Percentiles rank a stretch among this genome's conserved stretches.
phyloP scores from a whole-genome alignment of 1,140 invertebrate species.

The Lordiphosa stackelbergi region DNA sequence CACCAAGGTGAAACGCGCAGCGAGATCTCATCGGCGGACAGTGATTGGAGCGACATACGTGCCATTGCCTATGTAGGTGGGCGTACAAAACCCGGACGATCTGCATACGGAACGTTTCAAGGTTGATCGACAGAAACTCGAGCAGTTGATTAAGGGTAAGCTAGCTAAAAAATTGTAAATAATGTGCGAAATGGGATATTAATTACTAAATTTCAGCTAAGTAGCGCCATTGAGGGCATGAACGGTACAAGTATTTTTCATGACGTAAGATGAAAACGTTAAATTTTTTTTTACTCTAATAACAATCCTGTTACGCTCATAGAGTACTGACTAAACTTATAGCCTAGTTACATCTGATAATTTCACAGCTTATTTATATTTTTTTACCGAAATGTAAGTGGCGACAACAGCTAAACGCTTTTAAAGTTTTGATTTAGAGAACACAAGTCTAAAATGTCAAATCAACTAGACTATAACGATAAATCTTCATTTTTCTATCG shows the following conservation, averaged over 20 bases:
- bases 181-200: neutral
- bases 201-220: conserved; percentile 35
- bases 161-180: neutral
- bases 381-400: too few species aligned
- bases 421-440: too few species aligned
- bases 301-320: too few species aligned
- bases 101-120: conserved; percentile 91
- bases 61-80: conserved; percentile 79
- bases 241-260: conserved; percentile 76
- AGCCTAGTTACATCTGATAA: too few species aligned
- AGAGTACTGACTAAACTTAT: too few species aligned
- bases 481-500: too few species aligned
- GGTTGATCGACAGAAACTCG: conserved; percentile 93
- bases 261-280: conserved; percentile 53
- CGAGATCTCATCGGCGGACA: conserved; percentile 74
- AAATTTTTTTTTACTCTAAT: too few species aligned
- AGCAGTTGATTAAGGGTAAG: conserved; percentile 91
- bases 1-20: conserved; percentile 74
- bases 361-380: too few species aligned
- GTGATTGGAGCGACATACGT: conserved; percentile 78
- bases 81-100: conserved; percentile 80
- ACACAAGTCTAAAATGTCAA: too few species aligned
- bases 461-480: too few species aligned
- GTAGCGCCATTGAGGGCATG: conserved; percentile 62
- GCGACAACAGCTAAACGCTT: too few species aligned